Evolutionary conservation across 30 jellyfish, hydroid and myxozoan species (phyloP).

Genomic region (Pseudorhiza aurosa): DNA sequence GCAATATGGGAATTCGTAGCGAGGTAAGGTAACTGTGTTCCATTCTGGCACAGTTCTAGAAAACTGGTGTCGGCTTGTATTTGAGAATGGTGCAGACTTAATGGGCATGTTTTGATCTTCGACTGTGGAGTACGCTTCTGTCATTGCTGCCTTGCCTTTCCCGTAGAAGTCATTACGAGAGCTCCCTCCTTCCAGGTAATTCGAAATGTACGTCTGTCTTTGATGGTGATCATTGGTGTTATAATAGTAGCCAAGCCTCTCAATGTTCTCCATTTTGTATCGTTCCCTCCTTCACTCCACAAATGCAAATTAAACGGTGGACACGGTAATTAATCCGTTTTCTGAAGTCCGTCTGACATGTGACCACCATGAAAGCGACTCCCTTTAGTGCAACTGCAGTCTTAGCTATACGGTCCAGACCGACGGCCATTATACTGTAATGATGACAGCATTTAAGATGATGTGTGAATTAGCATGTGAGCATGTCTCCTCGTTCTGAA

Average conservation of each 20-base stretch:
- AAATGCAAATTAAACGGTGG: not conserved
- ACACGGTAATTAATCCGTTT: not conserved
- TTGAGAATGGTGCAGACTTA: not conserved
- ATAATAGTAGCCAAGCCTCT: constrained; percentile 22
- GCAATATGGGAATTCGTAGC: constrained; percentile 26
- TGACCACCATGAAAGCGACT: constrained; percentile 40
- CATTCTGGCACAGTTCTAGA: constrained; percentile 16
- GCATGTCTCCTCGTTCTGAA: constrained; percentile 5
- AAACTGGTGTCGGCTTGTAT: not conserved
- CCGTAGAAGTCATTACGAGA: constrained; percentile 9
- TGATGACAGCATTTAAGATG: constrained; percentile 49
- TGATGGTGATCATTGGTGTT: constrained; percentile 20
- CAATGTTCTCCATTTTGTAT: constrained; percentile 21
- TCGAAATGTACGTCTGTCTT: constrained; percentile 38
- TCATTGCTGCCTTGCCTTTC: constrained; percentile 9
- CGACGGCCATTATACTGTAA: constrained; percentile 32
- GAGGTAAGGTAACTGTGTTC: constrained; percentile 36
- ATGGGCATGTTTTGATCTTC: constrained; percentile 1
- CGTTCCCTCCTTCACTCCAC: not conserved
- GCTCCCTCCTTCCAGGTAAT: constrained; percentile 24
- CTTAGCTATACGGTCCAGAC: not conserved
- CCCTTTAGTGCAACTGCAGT: not conserved
- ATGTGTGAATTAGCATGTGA: constrained; percentile 53
- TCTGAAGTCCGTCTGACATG: not conserved
- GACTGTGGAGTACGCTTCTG: not conserved